Evolutionary conservation across 2,888 invertebrate species (phyloP).

Genomic region (Mythimna loreyi): DNA sequence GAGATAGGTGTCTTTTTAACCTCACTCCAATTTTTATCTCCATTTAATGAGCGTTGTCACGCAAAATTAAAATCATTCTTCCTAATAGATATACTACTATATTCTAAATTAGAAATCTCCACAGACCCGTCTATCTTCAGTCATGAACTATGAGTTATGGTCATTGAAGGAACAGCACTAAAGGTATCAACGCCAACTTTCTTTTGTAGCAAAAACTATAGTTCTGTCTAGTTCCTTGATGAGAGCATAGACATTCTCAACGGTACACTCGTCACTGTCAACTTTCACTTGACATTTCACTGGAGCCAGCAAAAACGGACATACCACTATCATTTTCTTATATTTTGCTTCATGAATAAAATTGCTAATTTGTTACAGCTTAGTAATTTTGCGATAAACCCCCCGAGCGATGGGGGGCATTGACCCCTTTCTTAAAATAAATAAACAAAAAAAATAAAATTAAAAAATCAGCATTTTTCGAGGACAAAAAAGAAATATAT

Average conservation of each 20-base stretch:
- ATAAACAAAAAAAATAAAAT: too few relatives aligned
- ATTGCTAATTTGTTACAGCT: neutral
- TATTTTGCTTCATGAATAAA: constrained; percentile 3
- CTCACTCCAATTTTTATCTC: too few relatives aligned
- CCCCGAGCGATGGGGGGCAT: too few relatives aligned
- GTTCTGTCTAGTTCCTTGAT: constrained; percentile 35
- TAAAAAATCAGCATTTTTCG: too few relatives aligned
- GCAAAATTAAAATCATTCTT: too few relatives aligned
- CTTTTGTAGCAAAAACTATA: constrained; percentile 32
- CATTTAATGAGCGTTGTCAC: too few relatives aligned
- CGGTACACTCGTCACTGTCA: constrained; percentile 64
- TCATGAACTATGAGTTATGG: neutral
- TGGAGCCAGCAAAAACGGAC: constrained; percentile 36
- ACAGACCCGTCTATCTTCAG: neutral
- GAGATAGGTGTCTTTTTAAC: too few relatives aligned
- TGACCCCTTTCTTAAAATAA: too few relatives aligned
- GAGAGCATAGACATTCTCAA: constrained; percentile 64
- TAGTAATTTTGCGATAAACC: too few relatives aligned
- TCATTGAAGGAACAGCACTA: constrained; percentile 7
- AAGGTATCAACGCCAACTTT: constrained; percentile 18
- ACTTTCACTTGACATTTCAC: constrained; percentile 60
- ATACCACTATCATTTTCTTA: constrained; percentile 1
- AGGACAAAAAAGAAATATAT: too few relatives aligned
- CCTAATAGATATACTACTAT: neutral
- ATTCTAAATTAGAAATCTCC: neutral